A percentile compares a stretch with the other conserved stretches of the same genome.
Evolutionary conservation across 2,797 vertebrate species (phyloP).

Genomic region (Poecile montanus): DNA sequence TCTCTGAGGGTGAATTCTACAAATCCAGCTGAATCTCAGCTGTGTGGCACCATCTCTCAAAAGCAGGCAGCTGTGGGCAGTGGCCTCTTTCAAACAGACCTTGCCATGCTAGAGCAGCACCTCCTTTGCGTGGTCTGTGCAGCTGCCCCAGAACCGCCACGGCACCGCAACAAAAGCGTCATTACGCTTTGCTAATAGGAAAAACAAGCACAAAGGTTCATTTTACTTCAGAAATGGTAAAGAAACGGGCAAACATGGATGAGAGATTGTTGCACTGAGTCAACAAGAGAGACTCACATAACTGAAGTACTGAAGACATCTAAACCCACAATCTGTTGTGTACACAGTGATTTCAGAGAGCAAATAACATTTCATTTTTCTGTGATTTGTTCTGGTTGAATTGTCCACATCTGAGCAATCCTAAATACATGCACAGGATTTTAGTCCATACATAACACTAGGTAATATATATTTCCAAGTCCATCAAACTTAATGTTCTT

Average conservation of each 20-base stretch:
- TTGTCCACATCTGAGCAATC: neutral
- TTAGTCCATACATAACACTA: slow-evolving; percentile 2
- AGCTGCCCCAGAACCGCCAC: neutral
- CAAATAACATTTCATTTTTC: slow-evolving; percentile 44
- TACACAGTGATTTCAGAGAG: slow-evolving; percentile 46
- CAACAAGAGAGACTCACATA: slow-evolving; percentile 16
- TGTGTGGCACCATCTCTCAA: accelerated
- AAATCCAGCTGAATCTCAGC: neutral
- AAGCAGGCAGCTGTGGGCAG: neutral
- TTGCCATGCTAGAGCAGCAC: accelerated
- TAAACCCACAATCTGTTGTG: slow-evolving; percentile 51
- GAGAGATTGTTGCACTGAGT: slow-evolving; percentile 22
- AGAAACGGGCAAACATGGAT: neutral
- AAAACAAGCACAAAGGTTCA: neutral
- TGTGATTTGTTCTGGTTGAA: slow-evolving; percentile 31
- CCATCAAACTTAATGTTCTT: slow-evolving; percentile 65
- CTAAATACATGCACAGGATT: slow-evolving; percentile 36
- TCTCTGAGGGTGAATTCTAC: neutral
- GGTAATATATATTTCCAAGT: slow-evolving; percentile 62
- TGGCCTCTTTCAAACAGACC: accelerated
- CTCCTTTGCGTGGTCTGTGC: accelerated
- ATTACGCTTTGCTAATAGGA: neutral
- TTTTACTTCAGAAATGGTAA: neutral
- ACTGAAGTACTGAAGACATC: slow-evolving; percentile 10
- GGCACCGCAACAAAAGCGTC: neutral